These are phyloP conservation scores for Andrena bicolor DNA, from an alignment of 2,888 invertebrate genomes.

Conservation along the genomic window DNA sequence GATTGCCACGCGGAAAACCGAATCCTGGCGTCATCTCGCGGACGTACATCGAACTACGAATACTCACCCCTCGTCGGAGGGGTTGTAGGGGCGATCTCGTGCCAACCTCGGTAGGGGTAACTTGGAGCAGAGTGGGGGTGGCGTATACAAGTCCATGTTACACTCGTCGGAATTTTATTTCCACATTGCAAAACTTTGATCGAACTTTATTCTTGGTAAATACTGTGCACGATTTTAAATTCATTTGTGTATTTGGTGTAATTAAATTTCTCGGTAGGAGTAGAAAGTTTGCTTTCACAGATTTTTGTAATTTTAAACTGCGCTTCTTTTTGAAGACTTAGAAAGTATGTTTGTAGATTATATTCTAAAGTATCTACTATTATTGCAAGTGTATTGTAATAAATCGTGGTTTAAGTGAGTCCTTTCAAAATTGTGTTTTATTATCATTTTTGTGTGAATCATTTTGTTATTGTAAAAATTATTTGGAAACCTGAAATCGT, in stretches of 20 bases:
- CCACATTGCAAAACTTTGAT: too few relatives aligned
- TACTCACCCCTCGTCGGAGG: conserved; percentile 58
- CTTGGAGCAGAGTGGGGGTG: conserved; percentile 63
- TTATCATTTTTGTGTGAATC: background rate
- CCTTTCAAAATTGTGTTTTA: background rate
- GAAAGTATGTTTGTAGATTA: too few relatives aligned
- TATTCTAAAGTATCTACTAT: too few relatives aligned
- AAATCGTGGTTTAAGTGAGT: background rate
- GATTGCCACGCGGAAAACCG: conserved; percentile 66
- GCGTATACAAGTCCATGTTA: conserved; percentile 74
- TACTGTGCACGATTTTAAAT: background rate
- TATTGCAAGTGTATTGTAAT: background rate
- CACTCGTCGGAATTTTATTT: conserved; percentile 64
- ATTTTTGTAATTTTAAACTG: too few relatives aligned
- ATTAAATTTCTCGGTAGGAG: too few relatives aligned
- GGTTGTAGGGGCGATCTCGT: conserved; percentile 65
- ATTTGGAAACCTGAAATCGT: too few relatives aligned
- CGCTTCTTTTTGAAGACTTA: too few relatives aligned
- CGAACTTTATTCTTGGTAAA: background rate
- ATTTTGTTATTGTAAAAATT: background rate
- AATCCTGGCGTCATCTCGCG: conserved; percentile 79
- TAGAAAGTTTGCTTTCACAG: too few relatives aligned
- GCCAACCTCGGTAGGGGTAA: conserved; percentile 28
- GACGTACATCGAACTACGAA: conserved; percentile 65
- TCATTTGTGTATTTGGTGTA: too few relatives aligned